Conservation (phyloP, 1,140 invertebrate species). For the Meloidogyne hapla region DNA sequence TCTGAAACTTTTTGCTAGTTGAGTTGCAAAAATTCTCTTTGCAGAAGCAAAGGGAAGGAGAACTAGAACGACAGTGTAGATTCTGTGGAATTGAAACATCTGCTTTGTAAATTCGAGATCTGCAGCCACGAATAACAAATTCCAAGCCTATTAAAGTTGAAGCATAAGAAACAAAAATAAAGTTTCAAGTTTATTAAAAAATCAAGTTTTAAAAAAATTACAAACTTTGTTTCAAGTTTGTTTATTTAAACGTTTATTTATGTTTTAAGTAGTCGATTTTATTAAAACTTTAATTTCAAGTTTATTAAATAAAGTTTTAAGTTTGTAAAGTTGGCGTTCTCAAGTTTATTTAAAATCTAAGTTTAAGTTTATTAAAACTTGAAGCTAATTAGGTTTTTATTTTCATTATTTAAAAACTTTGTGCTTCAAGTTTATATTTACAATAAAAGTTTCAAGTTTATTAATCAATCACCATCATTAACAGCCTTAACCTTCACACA, state of each 20-base stretch:
- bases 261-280: no score
- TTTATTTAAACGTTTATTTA: no score
- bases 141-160: conserved; percentile 4
- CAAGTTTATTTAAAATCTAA: no score
- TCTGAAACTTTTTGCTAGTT: neutral
- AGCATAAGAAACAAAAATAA: no score
- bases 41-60: conserved; percentile 21
- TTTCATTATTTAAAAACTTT: no score
- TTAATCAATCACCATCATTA: conserved; percentile 7
- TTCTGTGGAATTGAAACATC: conserved; percentile 26
- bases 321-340: no score
- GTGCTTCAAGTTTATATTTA: no score
- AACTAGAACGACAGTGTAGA: conserved; percentile 1
- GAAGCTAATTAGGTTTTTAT: no score
- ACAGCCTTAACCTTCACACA: conserved; percentile 24
- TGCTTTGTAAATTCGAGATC: conserved; percentile 20
- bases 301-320: no score
- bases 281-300: no score
- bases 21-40: conserved; percentile 29
- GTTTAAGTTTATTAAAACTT: no score
- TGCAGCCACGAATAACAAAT: conserved; percentile 24
- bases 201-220: no score
- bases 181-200: neutral
- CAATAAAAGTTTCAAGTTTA: neutral
- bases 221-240: neutral